These are phyloP conservation scores for Poliocrania exsul DNA, from an alignment of 2,797 vertebrate species.

Conservation along the genomic window DNA sequence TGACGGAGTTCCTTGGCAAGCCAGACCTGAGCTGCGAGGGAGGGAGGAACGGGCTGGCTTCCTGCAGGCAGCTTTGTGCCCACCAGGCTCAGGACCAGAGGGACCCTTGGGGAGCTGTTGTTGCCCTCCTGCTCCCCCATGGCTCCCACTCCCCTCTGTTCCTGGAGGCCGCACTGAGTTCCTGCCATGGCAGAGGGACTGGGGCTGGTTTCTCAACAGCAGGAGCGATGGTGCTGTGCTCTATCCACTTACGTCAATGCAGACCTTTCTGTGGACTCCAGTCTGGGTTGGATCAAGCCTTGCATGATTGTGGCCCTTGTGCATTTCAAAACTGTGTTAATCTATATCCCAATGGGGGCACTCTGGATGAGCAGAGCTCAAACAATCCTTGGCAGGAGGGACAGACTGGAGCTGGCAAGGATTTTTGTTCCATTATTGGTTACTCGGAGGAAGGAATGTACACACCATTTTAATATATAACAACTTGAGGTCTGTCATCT, in stretches of 20 bases:
- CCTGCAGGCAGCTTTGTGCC: background rate
- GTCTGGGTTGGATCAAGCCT: conserved; percentile 36
- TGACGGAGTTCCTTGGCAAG: rapidly evolving
- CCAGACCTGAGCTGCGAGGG: background rate
- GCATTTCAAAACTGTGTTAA: conserved; percentile 32
- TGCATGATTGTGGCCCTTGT: conserved; percentile 37
- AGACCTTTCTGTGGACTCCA: conserved; percentile 57
- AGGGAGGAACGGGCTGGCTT: rapidly evolving
- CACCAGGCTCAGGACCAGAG: rapidly evolving
- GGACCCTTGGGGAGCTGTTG: background rate
- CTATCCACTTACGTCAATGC: conserved; percentile 36
- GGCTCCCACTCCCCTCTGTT: rapidly evolving
- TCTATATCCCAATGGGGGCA: conserved; percentile 61
- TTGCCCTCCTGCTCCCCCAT: background rate
- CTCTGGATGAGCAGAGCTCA: conserved; percentile 31
- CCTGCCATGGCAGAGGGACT: rapidly evolving
- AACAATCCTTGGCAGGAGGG: conserved; percentile 64
- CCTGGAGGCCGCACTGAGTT: background rate
- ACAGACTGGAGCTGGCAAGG: conserved; percentile 45
- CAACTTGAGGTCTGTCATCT: conserved; percentile 65
- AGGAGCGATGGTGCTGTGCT: background rate
- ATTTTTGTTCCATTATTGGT: conserved; percentile 52
- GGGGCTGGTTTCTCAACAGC: background rate
- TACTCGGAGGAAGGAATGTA: conserved; percentile 45
- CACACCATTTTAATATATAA: conserved; percentile 45